Conservation (phyloP, 1,140 invertebrate genomes). For the Melitaea cinxia region DNA sequence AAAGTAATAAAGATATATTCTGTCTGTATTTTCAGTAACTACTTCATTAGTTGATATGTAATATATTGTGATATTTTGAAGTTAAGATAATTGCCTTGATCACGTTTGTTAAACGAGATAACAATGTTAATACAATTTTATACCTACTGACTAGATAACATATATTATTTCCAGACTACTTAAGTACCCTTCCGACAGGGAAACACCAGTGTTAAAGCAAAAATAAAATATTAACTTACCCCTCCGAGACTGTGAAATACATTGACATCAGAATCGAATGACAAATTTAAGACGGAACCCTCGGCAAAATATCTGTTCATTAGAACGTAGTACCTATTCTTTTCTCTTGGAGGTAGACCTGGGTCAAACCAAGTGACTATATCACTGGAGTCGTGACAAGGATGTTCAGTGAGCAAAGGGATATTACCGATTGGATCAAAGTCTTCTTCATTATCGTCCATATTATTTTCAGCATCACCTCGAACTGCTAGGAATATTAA, state of each 20-base stretch:
- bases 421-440: background rate
- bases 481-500: background rate
- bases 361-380: slow-evolving; percentile 8
- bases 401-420: background rate
- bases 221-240: background rate
- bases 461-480: background rate
- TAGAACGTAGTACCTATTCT: slow-evolving; percentile 5
- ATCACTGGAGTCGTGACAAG: background rate
- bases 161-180: too few relatives aligned
- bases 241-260: background rate
- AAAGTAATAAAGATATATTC: too few relatives aligned
- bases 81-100: too few relatives aligned
- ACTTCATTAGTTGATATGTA: too few relatives aligned
- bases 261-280: background rate
- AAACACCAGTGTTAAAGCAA: too few relatives aligned
- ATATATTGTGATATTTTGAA: too few relatives aligned
- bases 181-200: too few relatives aligned
- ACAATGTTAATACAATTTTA: too few relatives aligned
- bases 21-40: too few relatives aligned
- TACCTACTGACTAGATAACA: too few relatives aligned
- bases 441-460: background rate
- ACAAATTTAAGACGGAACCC: background rate
- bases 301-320: background rate
- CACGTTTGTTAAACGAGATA: too few relatives aligned
- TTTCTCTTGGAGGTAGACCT: slow-evolving; percentile 1